These are phyloP conservation scores for Rhyzopertha dominica DNA, from an alignment of 1,140 invertebrate species.

Conservation along the genomic window DNA sequence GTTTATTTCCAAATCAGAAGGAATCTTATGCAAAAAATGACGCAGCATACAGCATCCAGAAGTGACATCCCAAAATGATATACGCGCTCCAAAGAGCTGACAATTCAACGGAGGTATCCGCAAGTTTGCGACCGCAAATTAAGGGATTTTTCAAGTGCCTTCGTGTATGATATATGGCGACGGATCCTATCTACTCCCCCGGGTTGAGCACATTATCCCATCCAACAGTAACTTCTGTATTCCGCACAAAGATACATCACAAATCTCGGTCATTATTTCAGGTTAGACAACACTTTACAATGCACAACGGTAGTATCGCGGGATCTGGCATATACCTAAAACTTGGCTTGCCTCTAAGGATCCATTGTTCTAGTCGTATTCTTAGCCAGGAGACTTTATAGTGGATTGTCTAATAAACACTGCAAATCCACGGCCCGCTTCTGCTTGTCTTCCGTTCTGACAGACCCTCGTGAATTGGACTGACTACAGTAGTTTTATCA, in stretches of 20 bases:
- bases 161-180: too few species aligned
- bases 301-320: slow-evolving; percentile 26
- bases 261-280: slow-evolving; percentile 39
- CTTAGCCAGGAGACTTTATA: slow-evolving; percentile 41
- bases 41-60: too few species aligned
- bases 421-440: slow-evolving; percentile 33
- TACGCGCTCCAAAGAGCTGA: too few species aligned
- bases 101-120: too few species aligned
- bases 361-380: slow-evolving; percentile 35
- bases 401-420: slow-evolving; percentile 42
- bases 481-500: too few species aligned
- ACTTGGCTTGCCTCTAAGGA: slow-evolving; percentile 28
- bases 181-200: too few species aligned
- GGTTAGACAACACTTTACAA: slow-evolving; percentile 37
- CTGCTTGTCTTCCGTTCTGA: slow-evolving; percentile 35
- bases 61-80: too few species aligned
- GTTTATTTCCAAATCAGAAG: too few species aligned
- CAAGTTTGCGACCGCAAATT: too few species aligned
- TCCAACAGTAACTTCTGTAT: slow-evolving; percentile 20
- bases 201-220: slow-evolving; percentile 1
- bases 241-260: slow-evolving; percentile 30
- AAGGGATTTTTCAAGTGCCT: too few species aligned
- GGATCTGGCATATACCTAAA: slow-evolving; percentile 42
- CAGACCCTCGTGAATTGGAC: too few species aligned
- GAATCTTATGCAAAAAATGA: too few species aligned